Base-by-base conservation (phyloP, 92 coral and sea anemone species). In the Umimayanthus chanpuru region DNA sequence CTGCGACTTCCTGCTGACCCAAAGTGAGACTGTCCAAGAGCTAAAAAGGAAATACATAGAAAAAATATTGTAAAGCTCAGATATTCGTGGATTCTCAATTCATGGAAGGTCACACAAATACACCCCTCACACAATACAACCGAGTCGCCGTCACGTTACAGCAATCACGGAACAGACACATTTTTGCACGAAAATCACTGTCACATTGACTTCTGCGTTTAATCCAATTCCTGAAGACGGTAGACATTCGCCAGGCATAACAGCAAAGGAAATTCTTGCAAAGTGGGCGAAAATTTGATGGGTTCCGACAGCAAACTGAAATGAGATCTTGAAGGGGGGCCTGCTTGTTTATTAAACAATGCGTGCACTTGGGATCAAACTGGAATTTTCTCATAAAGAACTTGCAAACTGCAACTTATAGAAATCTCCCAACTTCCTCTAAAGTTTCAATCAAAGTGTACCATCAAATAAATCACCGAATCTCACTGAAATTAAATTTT, bases 1-100 rank as follows among this genome's bases (percentile, higher is more conserved):
- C 93, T 14, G 77, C 64, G 23, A 97, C 94, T 40, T 93, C 96
- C 90, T 97, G 99, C 75, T 97, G 99, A 36, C 99, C 98, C 80
- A 97, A 88, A 8, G 99, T 97, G 47, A 97, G 88, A 73, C 89
- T 93, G 77, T 97, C 99, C 82, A 92, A 77, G 15, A 97, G 94
- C 99, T 97, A 79, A 36, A 58, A 92, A 76, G 18, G 76, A 39
- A 88, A 93, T 87, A 84, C 85, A 77, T 43, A 15, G 70, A n/a
- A 83, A 86, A 80, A 47, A 86, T 73, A 9, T 47, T n/a, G 56
- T 16, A 81, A 73, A 73, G 55, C 25, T 53, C 20, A 30, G 73
- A 53, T n/a, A 79, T 79, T 53, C 30, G 88, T 43, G 68, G 32
- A 55, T 29, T 85, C 30, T 40, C 80, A 38, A 56, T 47, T 56